Evolutionary conservation across 2,797 vertebrate genomes (phyloP).

Genomic region (Syngnathus rostellatus): DNA sequence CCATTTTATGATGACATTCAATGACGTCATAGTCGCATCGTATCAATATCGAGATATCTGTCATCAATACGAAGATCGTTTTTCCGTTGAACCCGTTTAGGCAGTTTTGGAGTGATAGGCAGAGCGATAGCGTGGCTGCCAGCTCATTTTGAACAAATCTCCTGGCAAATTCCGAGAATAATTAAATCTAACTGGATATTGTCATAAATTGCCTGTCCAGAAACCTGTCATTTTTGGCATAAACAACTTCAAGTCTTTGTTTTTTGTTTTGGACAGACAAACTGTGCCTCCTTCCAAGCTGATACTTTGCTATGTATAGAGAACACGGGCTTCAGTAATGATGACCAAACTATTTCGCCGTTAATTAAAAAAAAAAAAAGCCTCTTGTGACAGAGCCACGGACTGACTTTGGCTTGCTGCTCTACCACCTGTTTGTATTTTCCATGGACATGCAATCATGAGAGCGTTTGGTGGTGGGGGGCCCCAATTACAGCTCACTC

Average conservation of each 20-base stretch:
- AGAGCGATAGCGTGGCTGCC: neutral
- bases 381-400: constrained; percentile 38
- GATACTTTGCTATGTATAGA: constrained; percentile 9
- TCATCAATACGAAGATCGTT: too few species aligned
- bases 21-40: too few species aligned
- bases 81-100: too few species aligned
- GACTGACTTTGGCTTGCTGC: constrained; percentile 28
- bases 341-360: constrained; percentile 15
- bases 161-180: constrained; percentile 27
- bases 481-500: constrained; percentile 34
- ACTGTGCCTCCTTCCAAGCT: constrained; percentile 14
- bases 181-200: constrained; percentile 29
- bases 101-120: neutral
- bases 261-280: constrained; percentile 4
- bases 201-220: constrained; percentile 20
- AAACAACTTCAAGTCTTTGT: constrained; percentile 12
- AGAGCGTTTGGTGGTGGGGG: constrained; percentile 13
- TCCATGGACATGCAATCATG: constrained; percentile 30
- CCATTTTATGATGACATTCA: too few species aligned
- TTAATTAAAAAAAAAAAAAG: constrained; percentile 30
- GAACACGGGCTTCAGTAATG: constrained; percentile 7
- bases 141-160: constrained; percentile 33
- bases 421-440: constrained; percentile 45
- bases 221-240: constrained; percentile 40
- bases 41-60: too few species aligned